Percentiles rank a stretch among this genome's conserved stretches.
Conservation (phyloP, 1,140 invertebrate species). For the Araneus ventricosus region DNA sequence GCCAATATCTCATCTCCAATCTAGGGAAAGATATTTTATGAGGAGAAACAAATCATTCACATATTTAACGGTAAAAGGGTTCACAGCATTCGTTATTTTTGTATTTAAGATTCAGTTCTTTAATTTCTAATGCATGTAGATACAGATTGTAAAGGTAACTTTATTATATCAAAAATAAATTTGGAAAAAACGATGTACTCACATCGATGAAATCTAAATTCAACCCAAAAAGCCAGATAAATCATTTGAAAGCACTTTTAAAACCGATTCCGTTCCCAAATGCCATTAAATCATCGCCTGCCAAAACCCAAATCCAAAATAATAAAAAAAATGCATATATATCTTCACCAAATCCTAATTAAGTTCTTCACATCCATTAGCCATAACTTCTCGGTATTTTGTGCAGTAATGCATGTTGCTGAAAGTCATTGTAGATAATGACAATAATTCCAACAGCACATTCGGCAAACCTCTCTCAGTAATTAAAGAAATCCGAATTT, state of each 20-base stretch:
- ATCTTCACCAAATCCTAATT: conserved; percentile 19
- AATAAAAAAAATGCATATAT: neutral
- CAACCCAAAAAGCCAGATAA: neutral
- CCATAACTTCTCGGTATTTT: conserved; percentile 6
- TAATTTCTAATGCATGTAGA: too few relatives aligned
- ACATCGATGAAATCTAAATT: too few relatives aligned
- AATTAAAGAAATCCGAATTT: conserved; percentile 70
- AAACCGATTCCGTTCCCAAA: neutral
- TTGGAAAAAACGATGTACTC: too few relatives aligned
- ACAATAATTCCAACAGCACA: conserved; percentile 57
- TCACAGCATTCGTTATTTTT: too few relatives aligned
- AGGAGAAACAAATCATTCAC: too few relatives aligned
- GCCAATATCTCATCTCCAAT: too few relatives aligned
- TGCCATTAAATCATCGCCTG: neutral
- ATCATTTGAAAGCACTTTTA: neutral
- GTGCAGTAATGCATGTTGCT: neutral
- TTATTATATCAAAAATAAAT: too few relatives aligned
- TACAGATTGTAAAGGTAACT: too few relatives aligned
- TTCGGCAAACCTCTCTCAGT: conserved; percentile 50
- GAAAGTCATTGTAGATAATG: conserved; percentile 69
- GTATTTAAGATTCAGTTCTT: too few relatives aligned
- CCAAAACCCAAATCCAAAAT: neutral
- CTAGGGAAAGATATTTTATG: too few relatives aligned
- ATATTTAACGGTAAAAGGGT: too few relatives aligned
- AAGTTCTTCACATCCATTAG: conserved; percentile 48